A percentile compares a stretch with the other conserved stretches of the same genome.
Evolutionary conservation across 2,797 vertebrate species (phyloP).

Genomic region (Nothura maculosa): DNA sequence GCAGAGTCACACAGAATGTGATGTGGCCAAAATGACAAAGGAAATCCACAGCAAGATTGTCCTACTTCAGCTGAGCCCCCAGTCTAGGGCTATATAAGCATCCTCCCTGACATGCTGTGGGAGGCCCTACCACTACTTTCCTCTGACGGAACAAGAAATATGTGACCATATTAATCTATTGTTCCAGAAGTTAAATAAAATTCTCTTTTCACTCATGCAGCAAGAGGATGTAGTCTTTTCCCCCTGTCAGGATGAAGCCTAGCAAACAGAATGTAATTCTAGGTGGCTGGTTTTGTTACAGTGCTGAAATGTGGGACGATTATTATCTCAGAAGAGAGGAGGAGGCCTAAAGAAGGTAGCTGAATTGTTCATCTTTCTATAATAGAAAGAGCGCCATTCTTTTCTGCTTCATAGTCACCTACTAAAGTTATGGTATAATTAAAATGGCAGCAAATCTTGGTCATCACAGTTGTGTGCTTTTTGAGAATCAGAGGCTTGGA

Average conservation of each 20-base stretch:
- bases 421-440: neutral
- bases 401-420: neutral
- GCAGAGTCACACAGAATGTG: neutral
- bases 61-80: neutral
- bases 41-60: neutral
- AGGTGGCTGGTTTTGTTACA: slow-evolving; percentile 14
- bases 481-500: neutral
- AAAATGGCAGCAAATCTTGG: neutral
- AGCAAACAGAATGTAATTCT: neutral
- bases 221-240: neutral
- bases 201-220: neutral
- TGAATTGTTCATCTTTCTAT: slow-evolving; percentile 34
- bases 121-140: neutral
- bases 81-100: neutral
- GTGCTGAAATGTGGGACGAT: slow-evolving; percentile 20
- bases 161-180: neutral
- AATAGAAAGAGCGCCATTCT: neutral
- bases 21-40: neutral
- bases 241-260: neutral
- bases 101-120: neutral
- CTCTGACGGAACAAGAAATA: neutral
- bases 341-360: neutral
- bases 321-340: slow-evolving; percentile 33
- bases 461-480: neutral
- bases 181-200: neutral